These are phyloP conservation scores for Turritopsis rubra DNA, from an alignment of 30 jellyfish, hydroid and myxozoan species.

Conservation along the genomic window DNA sequence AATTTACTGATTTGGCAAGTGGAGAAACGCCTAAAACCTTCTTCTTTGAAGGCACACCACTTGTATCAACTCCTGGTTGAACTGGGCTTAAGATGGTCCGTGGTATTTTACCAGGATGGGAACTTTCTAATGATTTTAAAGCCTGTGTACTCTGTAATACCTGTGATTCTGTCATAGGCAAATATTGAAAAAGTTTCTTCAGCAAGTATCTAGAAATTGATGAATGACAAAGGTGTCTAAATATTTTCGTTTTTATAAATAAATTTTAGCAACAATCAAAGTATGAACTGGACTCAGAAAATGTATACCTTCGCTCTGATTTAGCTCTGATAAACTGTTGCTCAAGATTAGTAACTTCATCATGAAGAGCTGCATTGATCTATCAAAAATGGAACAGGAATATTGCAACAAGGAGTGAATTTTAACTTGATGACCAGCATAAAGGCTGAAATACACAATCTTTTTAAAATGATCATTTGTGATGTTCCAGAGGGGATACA, in stretches of 20 bases:
- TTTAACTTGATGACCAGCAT: too few relatives aligned
- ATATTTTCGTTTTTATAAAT: too few relatives aligned
- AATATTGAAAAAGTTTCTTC: slow-evolving; percentile 60
- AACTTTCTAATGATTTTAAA: slow-evolving; percentile 69
- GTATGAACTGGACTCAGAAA: not conserved
- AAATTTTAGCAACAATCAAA: too few relatives aligned
- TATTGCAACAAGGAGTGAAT: not conserved
- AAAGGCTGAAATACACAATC: too few relatives aligned
- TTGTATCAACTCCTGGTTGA: slow-evolving; percentile 38
- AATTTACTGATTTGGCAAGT: not conserved
- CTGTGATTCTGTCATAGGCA: slow-evolving; percentile 95
- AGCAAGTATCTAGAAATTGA: slow-evolving; percentile 37
- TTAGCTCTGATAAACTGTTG: slow-evolving; percentile 51
- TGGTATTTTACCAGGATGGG: slow-evolving; percentile 76
- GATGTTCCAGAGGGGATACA: too few relatives aligned
- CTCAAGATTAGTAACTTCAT: slow-evolving; percentile 68
- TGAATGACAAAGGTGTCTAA: too few relatives aligned
- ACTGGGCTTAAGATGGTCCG: slow-evolving; percentile 82
- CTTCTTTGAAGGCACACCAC: slow-evolving; percentile 9
- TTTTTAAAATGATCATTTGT: too few relatives aligned
- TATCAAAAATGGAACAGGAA: not conserved
- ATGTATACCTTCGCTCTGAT: slow-evolving; percentile 67
- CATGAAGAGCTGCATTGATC: slow-evolving; percentile 87
- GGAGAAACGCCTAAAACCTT: slow-evolving; percentile 11
- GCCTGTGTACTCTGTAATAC: slow-evolving; percentile 89